A percentile compares a stretch with the other conserved stretches of the same genome.
Conservation (phyloP, 2,113 vertebrate species). For the Plestiodon gilberti region DNA sequence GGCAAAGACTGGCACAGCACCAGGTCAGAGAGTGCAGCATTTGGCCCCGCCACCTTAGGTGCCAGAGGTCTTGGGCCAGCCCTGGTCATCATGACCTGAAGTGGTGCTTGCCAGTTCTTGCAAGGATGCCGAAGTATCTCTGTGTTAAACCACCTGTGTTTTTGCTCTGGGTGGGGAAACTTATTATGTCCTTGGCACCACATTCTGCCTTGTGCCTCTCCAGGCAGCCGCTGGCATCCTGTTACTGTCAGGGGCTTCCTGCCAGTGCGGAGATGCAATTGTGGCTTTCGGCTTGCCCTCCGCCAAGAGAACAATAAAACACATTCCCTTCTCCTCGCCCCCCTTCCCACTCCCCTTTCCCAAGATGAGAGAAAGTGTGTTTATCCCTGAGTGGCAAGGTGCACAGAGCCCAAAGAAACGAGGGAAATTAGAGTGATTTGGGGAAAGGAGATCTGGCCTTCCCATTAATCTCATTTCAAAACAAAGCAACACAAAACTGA, state of each 20-base stretch:
- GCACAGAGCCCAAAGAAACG: no score
- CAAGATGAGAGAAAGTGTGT: background rate
- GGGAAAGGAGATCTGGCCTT: background rate
- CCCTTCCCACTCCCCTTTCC: background rate
- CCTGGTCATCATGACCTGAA: background rate
- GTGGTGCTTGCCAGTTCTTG: constrained; percentile 8
- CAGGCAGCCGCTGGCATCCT: background rate
- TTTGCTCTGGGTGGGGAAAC: background rate
- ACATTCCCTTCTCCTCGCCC: background rate
- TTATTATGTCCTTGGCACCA: background rate
- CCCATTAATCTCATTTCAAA: background rate
- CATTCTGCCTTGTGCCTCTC: background rate
- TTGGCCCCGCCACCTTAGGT: no score
- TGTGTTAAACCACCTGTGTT: constrained; percentile 6
- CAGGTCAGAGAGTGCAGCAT: no score
- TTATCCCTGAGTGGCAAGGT: background rate
- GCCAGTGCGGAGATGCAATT: background rate
- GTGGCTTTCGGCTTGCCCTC: background rate
- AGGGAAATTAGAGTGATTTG: background rate
- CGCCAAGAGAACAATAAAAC: background rate
- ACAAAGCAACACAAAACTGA: no score
- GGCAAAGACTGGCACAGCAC: no score
- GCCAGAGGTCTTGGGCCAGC: no score
- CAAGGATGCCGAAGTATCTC: constrained; percentile 8
- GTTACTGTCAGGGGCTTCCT: background rate